A percentile compares a stretch with the other conserved stretches of the same genome.
Conservation (phyloP, 2,113 vertebrate genomes). For the Python bivittatus region DNA sequence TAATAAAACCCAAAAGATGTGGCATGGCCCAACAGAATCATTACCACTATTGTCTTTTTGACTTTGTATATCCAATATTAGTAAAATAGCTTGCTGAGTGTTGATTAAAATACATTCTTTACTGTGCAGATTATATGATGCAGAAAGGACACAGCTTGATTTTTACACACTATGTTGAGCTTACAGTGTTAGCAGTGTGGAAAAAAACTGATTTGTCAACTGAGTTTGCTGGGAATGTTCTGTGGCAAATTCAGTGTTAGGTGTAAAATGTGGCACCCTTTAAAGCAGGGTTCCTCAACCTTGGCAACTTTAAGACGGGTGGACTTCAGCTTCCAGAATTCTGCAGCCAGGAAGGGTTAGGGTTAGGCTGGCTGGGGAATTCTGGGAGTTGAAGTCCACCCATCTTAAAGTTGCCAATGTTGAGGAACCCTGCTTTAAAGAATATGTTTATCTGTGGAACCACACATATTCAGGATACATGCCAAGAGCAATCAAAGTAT, state of each 20-base stretch:
- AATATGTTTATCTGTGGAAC: neutral
- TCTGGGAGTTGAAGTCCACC: too few species aligned
- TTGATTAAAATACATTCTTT: constrained; percentile 12
- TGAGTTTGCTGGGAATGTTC: constrained; percentile 3
- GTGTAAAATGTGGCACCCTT: neutral
- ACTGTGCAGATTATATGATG: neutral
- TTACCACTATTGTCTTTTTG: neutral
- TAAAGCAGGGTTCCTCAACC: too few species aligned
- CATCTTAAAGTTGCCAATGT: too few species aligned
- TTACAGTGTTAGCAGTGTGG: neutral
- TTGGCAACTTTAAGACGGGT: too few species aligned
- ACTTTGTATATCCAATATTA: neutral
- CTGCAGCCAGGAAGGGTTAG: too few species aligned
- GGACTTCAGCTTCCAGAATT: too few species aligned
- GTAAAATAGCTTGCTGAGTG: constrained; percentile 11
- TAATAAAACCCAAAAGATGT: neutral
- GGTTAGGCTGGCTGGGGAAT: too few species aligned
- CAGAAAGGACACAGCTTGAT: neutral
- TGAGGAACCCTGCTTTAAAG: too few species aligned
- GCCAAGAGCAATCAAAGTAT: neutral
- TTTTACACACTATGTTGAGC: constrained; percentile 12
- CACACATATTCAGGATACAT: neutral
- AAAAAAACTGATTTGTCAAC: neutral
- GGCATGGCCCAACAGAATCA: neutral
- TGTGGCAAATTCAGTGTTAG: constrained; percentile 11